Base-by-base conservation (phyloP, 1,140 invertebrate genomes). In the Brachionus paranguensis region DNA sequence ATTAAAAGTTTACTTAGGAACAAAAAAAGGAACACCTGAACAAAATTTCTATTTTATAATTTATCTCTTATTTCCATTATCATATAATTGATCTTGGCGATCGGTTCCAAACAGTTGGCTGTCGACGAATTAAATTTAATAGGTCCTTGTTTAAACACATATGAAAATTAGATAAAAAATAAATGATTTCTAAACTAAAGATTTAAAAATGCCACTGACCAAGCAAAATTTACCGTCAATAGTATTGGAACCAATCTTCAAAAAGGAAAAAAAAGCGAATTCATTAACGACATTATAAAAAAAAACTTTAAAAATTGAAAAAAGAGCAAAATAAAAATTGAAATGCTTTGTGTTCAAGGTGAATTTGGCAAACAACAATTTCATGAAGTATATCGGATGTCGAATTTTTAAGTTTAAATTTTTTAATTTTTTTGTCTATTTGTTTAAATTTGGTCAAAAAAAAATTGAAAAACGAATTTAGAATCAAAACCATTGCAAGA, bases 401-500 rank as follows among this genome's bases (percentile, higher is more conserved):
- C 68, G 68, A 41, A 43, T n/a, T 76, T 47, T 47, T 47, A 37
- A 37, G 33, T 47, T 76, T 53, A 8, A 43, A 74, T 17, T 74
- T 74, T 74, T 74, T 43, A 47, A 17, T 47, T 74, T 74, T 74
- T 74, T 72, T 72, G 14, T 70, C 11, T 70, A n/a, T 74, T 72
- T 72, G 14, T 70, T 65, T 70, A 11, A 33, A 70, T 41, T 37
- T 33, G 37, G 37, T 70, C 11, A 65, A 65, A 70, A 68, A 68
- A 70, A 70, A 70, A 29, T 70, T 10, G 14, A 70, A 68, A 70
- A 70, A 37, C 65, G 20, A 37, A 70, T 70, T 70, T 70, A 29
- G 14, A 76, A 76, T 50, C 20, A 27, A 76, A 76, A 76, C 43
- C n/a, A 60, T 60, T 24, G 53, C 20, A 60, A 60, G 53, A 60